These are phyloP conservation scores for Drosophila kambysellisi DNA, from an alignment of 2,888 invertebrate genomes.

Conservation along the genomic window DNA sequence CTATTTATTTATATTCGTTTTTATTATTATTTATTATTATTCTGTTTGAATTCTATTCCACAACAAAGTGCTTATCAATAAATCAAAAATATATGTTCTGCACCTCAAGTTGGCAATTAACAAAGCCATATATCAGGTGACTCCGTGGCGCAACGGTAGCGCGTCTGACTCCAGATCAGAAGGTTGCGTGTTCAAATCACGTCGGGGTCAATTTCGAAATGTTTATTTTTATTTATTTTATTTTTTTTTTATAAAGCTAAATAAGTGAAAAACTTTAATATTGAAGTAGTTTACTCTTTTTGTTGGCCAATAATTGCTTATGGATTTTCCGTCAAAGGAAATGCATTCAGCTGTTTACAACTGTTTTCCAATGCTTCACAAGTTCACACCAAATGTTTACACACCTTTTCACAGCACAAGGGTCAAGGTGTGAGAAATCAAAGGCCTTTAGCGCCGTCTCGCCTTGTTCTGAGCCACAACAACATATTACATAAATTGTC, in stretches of 20 bases:
- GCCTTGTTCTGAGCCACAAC: neutral
- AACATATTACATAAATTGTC: constrained; percentile 2
- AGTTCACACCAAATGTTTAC: constrained; percentile 72
- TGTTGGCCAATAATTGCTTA: neutral
- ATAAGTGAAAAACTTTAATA: neutral
- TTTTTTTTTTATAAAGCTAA: neutral
- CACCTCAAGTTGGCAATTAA: constrained; percentile 20
- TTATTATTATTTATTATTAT: too few relatives aligned
- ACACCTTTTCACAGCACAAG: constrained; percentile 31
- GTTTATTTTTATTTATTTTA: constrained; percentile 4
- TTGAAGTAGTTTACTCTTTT: neutral
- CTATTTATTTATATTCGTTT: constrained; percentile 5
- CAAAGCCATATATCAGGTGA: neutral
- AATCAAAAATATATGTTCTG: neutral
- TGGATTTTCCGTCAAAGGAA: neutral
- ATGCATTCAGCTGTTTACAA: constrained; percentile 8
- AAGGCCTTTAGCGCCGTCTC: constrained; percentile 66
- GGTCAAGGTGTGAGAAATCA: constrained; percentile 66
- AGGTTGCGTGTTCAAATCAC: constrained; percentile 78
- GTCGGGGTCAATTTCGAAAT: constrained; percentile 63
- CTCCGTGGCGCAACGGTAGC: constrained; percentile 77
- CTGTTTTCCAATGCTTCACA: constrained; percentile 30
- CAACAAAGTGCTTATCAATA: neutral
- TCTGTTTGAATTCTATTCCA: neutral
- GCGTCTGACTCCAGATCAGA: constrained; percentile 78